Conservation (phyloP, 2,797 vertebrate species). For the Pangasius larnaudii region DNA sequence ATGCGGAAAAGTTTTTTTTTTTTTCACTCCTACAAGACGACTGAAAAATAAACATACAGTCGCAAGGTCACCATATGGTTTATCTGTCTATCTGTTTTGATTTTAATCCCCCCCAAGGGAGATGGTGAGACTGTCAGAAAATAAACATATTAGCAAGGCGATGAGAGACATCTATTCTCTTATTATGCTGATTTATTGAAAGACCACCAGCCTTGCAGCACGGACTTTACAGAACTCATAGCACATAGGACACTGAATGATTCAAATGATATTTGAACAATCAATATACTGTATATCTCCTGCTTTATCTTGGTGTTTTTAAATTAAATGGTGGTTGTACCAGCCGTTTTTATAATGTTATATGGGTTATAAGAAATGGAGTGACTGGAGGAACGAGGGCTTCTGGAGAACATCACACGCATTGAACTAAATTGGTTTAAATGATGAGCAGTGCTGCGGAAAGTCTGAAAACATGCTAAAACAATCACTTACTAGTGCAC, state of each 20-base stretch:
- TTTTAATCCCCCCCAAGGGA: conserved; percentile 18
- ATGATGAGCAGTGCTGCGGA: conserved; percentile 54
- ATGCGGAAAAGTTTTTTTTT: background rate
- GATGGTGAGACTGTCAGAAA: conserved; percentile 20
- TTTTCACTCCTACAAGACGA: background rate
- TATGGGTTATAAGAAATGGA: conserved; percentile 28
- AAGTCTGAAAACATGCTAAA: conserved; percentile 41
- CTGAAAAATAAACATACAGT: conserved; percentile 26
- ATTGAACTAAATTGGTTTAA: conserved; percentile 58
- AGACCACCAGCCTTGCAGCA: conserved; percentile 21
- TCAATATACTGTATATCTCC: background rate
- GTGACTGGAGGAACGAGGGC: conserved; percentile 38
- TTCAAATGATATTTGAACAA: background rate
- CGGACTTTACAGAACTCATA: conserved; percentile 11
- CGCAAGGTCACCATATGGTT: conserved; percentile 16
- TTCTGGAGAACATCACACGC: conserved; percentile 44
- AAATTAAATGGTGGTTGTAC: conserved; percentile 26
- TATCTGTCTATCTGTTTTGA: conserved; percentile 37
- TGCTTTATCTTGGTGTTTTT: background rate
- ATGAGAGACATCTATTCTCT: conserved; percentile 26
- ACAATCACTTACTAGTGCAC: conserved; percentile 26
- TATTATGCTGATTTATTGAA: conserved; percentile 8
- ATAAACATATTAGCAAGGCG: conserved; percentile 35
- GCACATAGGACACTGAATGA: background rate
- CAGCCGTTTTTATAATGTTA: background rate